Conservation (phyloP, 2,113 vertebrate species). For the Antechinus stuartii region DNA sequence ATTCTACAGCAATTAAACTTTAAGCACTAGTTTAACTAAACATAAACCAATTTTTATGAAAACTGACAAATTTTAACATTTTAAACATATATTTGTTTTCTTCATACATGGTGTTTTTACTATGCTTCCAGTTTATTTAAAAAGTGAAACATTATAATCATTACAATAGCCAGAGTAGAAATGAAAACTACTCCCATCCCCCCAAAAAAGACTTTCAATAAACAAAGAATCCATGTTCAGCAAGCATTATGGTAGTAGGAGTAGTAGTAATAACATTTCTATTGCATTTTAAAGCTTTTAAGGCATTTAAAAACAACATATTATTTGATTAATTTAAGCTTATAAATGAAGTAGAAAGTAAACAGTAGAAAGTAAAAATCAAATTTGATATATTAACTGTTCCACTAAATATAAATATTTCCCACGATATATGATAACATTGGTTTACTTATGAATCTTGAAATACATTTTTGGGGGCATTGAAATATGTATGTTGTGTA, state of each 20-base stretch:
- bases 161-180: background rate
- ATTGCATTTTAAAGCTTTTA: background rate
- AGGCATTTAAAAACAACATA: background rate
- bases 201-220: background rate
- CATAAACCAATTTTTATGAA: conserved; percentile 22
- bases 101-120: background rate
- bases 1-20: conserved; percentile 44
- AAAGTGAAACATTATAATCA: conserved; percentile 7
- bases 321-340: background rate
- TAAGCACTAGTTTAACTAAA: conserved; percentile 39
- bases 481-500: background rate
- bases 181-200: background rate
- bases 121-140: background rate
- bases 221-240: background rate
- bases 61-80: conserved; percentile 41
- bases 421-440: background rate
- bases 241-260: background rate
- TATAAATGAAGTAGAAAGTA: background rate
- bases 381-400: background rate
- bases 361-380: conserved; percentile 8
- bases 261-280: background rate
- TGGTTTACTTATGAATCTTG: background rate
- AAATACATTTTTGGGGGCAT: background rate
- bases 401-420: conserved; percentile 36
- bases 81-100: conserved; percentile 36